Conservation (phyloP, 2,113 vertebrate species). For the Ardeotis arabs region DNA sequence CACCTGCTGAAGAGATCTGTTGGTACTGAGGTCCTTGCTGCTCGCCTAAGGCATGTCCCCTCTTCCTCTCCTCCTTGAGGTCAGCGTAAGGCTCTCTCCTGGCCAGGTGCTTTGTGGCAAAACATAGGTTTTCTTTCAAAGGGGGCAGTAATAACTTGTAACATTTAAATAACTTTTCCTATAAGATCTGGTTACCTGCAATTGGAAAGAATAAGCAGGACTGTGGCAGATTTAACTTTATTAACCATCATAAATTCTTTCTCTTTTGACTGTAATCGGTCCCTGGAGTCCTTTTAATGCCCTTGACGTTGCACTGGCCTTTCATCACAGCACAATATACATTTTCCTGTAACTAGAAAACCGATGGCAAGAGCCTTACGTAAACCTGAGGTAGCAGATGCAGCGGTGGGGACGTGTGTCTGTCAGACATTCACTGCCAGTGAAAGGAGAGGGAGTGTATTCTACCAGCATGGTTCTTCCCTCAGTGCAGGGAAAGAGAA, state of each 20-base stretch:
- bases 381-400: not conserved
- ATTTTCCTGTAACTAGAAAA: conserved; percentile 45
- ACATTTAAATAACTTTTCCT: not conserved
- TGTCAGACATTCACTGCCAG: fast-evolving
- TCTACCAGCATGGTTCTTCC: not conserved
- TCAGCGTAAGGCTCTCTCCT: not conserved
- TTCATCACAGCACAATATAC: conserved; percentile 51
- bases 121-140: not conserved
- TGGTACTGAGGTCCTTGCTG: not conserved
- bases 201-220: conserved; percentile 16
- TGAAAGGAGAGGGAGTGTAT: not conserved
- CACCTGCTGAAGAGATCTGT: not conserved
- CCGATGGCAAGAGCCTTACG: not conserved
- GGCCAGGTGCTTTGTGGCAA: not conserved
- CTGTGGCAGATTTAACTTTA: conserved; percentile 45
- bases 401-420: fast-evolving
- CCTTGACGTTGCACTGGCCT: conserved; percentile 43
- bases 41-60: not conserved
- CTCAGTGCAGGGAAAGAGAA: fast-evolving
- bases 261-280: conserved; percentile 49
- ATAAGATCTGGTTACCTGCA: conserved; percentile 17
- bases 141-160: not conserved
- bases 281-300: conserved; percentile 48
- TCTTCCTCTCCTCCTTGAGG: not conserved
- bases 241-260: conserved; percentile 60